Evolutionary conservation across 2,797 vertebrate genomes (phyloP), one percentile per base, ranked within the genome.

Genomic region (Glyptemys insculpta): DNA sequence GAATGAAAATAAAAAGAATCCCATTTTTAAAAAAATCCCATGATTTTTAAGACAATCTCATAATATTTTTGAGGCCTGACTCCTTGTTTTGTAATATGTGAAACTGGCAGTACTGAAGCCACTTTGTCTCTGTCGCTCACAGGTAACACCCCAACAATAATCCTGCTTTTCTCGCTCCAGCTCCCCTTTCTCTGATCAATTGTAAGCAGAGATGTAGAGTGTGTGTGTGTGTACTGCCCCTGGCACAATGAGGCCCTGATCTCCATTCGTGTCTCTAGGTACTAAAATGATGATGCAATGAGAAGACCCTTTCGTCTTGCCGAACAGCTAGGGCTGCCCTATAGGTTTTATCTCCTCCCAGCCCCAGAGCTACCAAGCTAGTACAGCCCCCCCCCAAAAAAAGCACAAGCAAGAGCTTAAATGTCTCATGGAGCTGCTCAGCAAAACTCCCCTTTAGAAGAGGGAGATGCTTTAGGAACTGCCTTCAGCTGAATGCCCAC

Each of bases 371-470:
- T 27, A 12, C 56, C 5, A 31, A 9, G 1, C 81, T 34, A 10
- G 12, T 27, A 47, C 27, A 49, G 12, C 56, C 19, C 44, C 44
- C 18, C 53, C n/a, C n/a, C n/a, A n/a, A 44, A 37, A 41, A 72
- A 23, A 44, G 19, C 19, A n/a, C 5, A 31, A 5, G 31, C 8
- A 18, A 72, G 27, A 83, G 16, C 1, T 4, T 74, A 59, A 44
- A 0, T 0, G 11, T 1, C 8, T 16, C 29, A 12, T 1, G 1
- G 47, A 34, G 29, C 56, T 49, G 54, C 81, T 29, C 27, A 18
- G 15, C 41, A 15, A 18, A 49, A 78, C 41, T 49, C 74, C 11
- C n/a, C 41, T 47, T 27, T 27, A 31, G 29, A 47, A 78, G 44
- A 29, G 27, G 15, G 44, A 27, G 44, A 31, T 15, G 8, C 74